Conservation (phyloP, 2,888 invertebrate genomes). For the Sinopyrophorus schimmeli region DNA sequence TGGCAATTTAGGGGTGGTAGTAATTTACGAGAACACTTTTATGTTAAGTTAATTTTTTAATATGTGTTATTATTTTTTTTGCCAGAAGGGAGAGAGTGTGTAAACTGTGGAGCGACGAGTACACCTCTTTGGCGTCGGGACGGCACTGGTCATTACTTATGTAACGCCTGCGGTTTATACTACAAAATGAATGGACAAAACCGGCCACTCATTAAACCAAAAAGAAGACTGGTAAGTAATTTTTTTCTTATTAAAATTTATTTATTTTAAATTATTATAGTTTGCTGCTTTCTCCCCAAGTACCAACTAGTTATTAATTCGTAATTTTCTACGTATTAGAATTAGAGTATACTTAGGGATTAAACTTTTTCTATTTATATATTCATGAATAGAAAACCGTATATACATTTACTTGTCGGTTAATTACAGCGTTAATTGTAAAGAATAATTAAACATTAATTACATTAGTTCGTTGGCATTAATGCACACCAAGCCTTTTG, state of each 20-base stretch:
- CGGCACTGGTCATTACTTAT: conserved; percentile 96
- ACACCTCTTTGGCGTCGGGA: conserved; percentile 98
- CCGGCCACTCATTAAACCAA: conserved; percentile 98
- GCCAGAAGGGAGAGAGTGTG: conserved; percentile 95
- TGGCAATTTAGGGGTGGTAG: conserved; percentile 16
- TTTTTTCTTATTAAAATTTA: not conserved
- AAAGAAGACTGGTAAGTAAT: conserved; percentile 95
- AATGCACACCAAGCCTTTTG: too few relatives aligned
- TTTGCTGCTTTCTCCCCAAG: too few relatives aligned
- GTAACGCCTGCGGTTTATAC: conserved; percentile 99
- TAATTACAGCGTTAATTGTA: too few relatives aligned
- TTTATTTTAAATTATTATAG: conserved; percentile 1
- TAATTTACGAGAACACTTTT: not conserved
- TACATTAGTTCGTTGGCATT: too few relatives aligned
- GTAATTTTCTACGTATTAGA: too few relatives aligned
- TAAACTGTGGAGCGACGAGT: conserved; percentile 98
- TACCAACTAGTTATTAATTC: too few relatives aligned
- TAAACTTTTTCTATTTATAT: too few relatives aligned
- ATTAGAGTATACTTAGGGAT: too few relatives aligned
- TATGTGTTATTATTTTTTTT: conserved; percentile 16
- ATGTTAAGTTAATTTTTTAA: conserved; percentile 2
- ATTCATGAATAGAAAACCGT: too few relatives aligned
- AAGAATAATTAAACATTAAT: too few relatives aligned
- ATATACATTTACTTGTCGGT: too few relatives aligned
- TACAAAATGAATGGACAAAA: conserved; percentile 99